These are phyloP conservation scores for Chloroceryle amazona DNA, from an alignment of 2,797 vertebrate species.

Conservation along the genomic window DNA sequence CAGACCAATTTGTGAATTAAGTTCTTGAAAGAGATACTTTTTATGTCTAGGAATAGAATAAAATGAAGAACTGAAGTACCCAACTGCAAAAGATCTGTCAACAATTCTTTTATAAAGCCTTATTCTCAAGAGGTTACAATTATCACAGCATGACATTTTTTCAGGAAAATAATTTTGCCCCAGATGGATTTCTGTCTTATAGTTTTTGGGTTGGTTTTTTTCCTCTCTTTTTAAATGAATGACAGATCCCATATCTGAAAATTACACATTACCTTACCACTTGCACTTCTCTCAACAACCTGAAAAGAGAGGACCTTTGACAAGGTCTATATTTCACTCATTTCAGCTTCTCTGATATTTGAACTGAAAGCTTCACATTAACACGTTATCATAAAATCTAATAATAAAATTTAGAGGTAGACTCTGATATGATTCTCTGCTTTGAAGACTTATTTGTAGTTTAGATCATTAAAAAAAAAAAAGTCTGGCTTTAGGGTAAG, in stretches of 20 bases:
- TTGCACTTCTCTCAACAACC: slow-evolving; percentile 9
- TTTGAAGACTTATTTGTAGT: slow-evolving; percentile 7
- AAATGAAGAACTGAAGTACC: slow-evolving; percentile 40
- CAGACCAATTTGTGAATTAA: slow-evolving; percentile 91
- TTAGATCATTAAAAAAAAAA: neutral
- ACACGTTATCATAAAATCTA: neutral
- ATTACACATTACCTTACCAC: neutral
- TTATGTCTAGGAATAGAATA: slow-evolving; percentile 80
- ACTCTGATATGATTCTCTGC: neutral
- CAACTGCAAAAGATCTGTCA: slow-evolving; percentile 49
- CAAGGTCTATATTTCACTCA: neutral
- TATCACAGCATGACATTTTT: slow-evolving; percentile 52
- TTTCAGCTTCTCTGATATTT: slow-evolving; percentile 4
- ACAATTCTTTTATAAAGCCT: slow-evolving; percentile 58
- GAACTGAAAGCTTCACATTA: neutral
- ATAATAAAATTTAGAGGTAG: neutral
- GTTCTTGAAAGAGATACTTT: slow-evolving; percentile 81
- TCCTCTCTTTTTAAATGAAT: neutral
- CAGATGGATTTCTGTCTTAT: neutral
- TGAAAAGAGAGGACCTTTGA: neutral
- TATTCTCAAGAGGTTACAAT: slow-evolving; percentile 48
- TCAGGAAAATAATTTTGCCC: slow-evolving; percentile 38
- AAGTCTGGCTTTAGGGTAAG: neutral
- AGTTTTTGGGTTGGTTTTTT: neutral
- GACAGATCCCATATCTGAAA: neutral